These are phyloP conservation scores for Mechanitis messenoides DNA, from an alignment of 2,888 invertebrate genomes.

Conservation along the genomic window DNA sequence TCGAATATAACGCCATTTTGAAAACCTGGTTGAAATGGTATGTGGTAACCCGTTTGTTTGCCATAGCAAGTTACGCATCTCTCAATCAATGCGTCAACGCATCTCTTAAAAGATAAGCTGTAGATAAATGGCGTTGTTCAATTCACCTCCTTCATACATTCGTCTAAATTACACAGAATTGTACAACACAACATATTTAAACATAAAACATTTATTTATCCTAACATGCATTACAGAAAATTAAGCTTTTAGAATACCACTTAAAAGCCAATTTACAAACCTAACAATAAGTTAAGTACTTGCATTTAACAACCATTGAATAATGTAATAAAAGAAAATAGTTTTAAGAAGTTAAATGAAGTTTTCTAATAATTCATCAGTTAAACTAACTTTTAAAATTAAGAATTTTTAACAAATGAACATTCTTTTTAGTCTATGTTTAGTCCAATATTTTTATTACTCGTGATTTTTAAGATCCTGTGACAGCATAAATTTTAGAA, in stretches of 20 bases:
- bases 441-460: conserved; percentile 4
- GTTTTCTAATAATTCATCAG: too few species aligned
- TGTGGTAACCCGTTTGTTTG: too few species aligned
- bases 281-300: neutral
- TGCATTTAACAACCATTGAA: neutral
- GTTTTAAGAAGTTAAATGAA: too few species aligned
- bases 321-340: neutral
- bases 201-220: conserved; percentile 16
- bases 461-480: conserved; percentile 16
- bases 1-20: too few species aligned
- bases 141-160: neutral
- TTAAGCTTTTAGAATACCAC: neutral
- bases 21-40: too few species aligned
- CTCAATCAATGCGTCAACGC: too few species aligned
- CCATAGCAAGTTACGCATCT: too few species aligned
- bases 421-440: neutral
- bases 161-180: neutral
- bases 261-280: neutral
- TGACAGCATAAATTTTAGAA: conserved; percentile 11
- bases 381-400: neutral
- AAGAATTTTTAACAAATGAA: neutral
- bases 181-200: conserved; percentile 5
- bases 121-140: neutral
- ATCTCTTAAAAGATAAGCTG: too few species aligned
- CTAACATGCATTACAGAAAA: conserved; percentile 18